Percentiles rank a stretch among this genome's conserved stretches.
Conservation (phyloP, 2,113 vertebrate species). For the Macaca fascicularis region T2T-MFA8v1.1 NC_088387.1:15777001-15777500, state of each 20-base stretch:
- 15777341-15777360: slow-evolving; percentile 79
- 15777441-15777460: not conserved
- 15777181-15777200: not conserved
- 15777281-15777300: slow-evolving; percentile 80
- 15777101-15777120: not conserved
- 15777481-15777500: not conserved
- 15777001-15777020: not conserved
- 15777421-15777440: slow-evolving; percentile 85
- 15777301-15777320: slow-evolving; percentile 68
- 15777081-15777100: not conserved
- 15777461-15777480: not conserved
- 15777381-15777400: slow-evolving; percentile 71
- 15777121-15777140: not conserved
- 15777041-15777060: not conserved
- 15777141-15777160: not conserved
- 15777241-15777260: not conserved
- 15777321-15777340: slow-evolving; percentile 75
- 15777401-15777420: slow-evolving; percentile 76
- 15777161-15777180: not conserved
- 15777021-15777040: not conserved
- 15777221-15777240: not conserved
- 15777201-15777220: not conserved
- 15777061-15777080: not conserved
- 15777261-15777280: slow-evolving; percentile 82
- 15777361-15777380: slow-evolving; percentile 82